Evolutionary conservation across 2,797 vertebrate species (phyloP).

Genomic region (Catostomus latipinnis): DNA sequence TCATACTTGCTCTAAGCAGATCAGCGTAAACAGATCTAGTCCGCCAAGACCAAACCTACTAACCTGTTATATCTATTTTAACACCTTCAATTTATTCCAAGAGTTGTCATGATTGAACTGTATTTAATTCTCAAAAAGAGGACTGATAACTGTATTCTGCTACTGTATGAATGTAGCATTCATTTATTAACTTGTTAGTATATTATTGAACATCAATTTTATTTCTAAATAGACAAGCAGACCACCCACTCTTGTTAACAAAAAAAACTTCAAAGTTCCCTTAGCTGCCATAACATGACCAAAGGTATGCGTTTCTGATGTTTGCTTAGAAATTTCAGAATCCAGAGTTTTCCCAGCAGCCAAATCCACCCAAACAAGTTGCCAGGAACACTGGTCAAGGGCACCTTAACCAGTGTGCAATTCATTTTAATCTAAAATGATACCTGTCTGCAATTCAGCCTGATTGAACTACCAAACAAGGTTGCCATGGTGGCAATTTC

Average conservation of each 20-base stretch:
- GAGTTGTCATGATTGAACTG: too few relatives aligned
- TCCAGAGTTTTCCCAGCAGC: conserved; percentile 48
- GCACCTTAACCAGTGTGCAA: conserved; percentile 45
- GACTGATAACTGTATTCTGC: too few relatives aligned
- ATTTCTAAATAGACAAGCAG: conserved; percentile 2
- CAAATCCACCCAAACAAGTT: conserved; percentile 37
- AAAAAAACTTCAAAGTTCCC: conserved; percentile 17
- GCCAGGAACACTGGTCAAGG: conserved; percentile 43
- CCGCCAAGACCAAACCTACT: too few relatives aligned
- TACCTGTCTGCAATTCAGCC: conserved; percentile 47
- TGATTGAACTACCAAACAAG: conserved; percentile 39
- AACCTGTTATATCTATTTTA: too few relatives aligned
- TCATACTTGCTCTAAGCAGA: too few relatives aligned
- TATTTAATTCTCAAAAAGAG: too few relatives aligned
- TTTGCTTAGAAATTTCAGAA: conserved; percentile 46
- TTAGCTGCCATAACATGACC: conserved; percentile 38
- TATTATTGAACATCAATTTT: background rate
- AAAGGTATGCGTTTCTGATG: conserved; percentile 37
- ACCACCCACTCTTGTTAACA: conserved; percentile 5
- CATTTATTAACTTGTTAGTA: too few relatives aligned
- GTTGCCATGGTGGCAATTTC: conserved; percentile 42
- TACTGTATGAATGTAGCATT: too few relatives aligned
- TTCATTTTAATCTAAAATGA: conserved; percentile 51
- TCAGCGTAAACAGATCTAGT: too few relatives aligned
- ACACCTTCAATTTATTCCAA: too few relatives aligned